A percentile compares a stretch with the other conserved stretches of the same genome.
These are phyloP conservation scores for Campylorhamphus procurvoides DNA, from an alignment of 2,113 vertebrate genomes.

Conservation along the genomic window DNA sequence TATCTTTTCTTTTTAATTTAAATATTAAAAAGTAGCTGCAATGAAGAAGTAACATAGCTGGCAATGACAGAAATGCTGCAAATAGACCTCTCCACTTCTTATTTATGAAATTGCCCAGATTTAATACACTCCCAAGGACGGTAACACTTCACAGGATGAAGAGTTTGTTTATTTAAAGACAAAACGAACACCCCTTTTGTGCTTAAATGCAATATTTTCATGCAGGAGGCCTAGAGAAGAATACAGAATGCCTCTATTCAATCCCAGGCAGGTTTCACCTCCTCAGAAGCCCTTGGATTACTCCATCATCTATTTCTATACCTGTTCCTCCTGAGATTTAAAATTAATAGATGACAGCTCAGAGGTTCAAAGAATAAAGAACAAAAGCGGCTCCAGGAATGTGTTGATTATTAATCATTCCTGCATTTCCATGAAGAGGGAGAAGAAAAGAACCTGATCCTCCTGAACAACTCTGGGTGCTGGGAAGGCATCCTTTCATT, in stretches of 20 bases:
- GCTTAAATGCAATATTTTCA: background rate
- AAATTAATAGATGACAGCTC: slow-evolving; percentile 48
- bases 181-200: background rate
- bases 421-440: background rate
- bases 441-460: background rate
- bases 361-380: slow-evolving; percentile 27
- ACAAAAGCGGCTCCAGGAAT: slow-evolving; percentile 35
- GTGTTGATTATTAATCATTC: slow-evolving; percentile 54
- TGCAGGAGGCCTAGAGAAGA: background rate
- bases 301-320: slow-evolving; percentile 17
- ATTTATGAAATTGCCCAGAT: background rate
- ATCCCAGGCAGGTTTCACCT: background rate
- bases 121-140: background rate
- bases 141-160: background rate
- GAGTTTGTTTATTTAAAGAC: background rate
- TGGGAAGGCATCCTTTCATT: background rate
- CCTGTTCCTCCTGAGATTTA: background rate
- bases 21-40: background rate
- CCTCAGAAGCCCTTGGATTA: background rate
- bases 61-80: background rate
- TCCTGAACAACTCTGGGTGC: background rate
- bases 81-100: background rate
- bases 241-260: background rate
- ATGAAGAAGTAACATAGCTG: background rate
- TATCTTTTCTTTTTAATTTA: background rate